Percentiles rank a stretch among this genome's conserved stretches.
These are phyloP conservation scores for Antheraea pernyi DNA, from an alignment of 1,140 invertebrate genomes.

Conservation along the genomic window DNA sequence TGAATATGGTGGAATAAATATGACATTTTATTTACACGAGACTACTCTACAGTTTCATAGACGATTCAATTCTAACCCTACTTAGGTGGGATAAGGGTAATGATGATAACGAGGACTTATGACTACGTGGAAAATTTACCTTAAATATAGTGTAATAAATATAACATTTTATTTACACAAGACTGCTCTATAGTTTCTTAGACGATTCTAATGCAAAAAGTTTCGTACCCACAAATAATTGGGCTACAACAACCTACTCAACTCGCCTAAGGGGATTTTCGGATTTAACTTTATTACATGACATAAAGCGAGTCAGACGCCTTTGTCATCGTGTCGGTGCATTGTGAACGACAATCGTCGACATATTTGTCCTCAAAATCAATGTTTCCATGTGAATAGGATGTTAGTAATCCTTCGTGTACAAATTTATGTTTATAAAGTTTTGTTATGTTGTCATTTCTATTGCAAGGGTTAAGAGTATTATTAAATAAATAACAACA, in stretches of 20 bases:
- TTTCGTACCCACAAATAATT: conserved; percentile 53
- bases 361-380: conserved; percentile 21
- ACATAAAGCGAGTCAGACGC: conserved; percentile 29
- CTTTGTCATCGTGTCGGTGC: conserved; percentile 33
- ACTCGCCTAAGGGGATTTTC: conserved; percentile 56
- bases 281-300: conserved; percentile 60
- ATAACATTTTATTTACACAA: not conserved
- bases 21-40: not conserved
- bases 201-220: conserved; percentile 10
- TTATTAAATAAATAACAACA: not conserved
- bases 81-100: too few species aligned
- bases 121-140: too few species aligned
- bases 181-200: too few species aligned
- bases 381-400: not conserved
- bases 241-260: conserved; percentile 34
- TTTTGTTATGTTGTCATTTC: not conserved
- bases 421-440: not conserved
- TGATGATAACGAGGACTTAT: too few species aligned
- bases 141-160: not conserved
- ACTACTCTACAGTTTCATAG: not conserved
- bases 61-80: too few species aligned
- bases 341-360: conserved; percentile 31
- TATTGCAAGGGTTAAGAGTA: not conserved
- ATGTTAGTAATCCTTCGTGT: conserved; percentile 20
- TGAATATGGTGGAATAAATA: not conserved